Percentiles rank a stretch among this genome's conserved stretches.
Conservation (phyloP, 2,797 vertebrate genomes). For the Ctenopoma multispine region DNA sequence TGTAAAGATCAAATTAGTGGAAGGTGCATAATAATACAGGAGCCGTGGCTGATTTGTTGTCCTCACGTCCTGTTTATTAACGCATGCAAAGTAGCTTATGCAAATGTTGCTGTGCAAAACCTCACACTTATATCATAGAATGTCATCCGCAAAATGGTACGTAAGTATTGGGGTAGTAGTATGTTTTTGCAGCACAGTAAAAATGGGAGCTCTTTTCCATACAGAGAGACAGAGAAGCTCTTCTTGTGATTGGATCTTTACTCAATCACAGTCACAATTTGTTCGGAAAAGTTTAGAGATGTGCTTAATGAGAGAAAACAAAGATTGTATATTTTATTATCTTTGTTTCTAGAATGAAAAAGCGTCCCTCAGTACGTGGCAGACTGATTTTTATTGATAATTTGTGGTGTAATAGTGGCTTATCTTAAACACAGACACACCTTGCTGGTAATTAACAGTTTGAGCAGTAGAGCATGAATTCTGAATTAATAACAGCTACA, state of each 20-base stretch:
- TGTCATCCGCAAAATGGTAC: neutral
- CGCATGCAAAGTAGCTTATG: neutral
- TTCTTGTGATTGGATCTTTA: neutral
- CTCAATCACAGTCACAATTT: neutral
- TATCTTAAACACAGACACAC: no score
- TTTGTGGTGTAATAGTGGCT: no score
- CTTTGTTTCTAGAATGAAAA: no score
- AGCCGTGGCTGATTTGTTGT: neutral
- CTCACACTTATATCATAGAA: neutral
- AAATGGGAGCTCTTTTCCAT: no score
- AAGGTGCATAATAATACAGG: no score
- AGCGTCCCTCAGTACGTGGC: no score
- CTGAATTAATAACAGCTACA: neutral
- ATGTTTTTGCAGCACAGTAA: no score
- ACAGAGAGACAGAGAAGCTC: no score
- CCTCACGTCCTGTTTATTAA: neutral
- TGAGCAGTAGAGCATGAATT: neutral
- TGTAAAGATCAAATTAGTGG: neutral
- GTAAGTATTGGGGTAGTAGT: neutral
- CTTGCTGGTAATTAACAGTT: constrained; percentile 5
- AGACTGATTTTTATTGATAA: no score
- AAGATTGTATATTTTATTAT: no score
- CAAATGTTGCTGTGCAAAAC: neutral
- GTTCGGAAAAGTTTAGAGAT: neutral
- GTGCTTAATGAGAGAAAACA: neutral